Evolutionary conservation across 2,888 invertebrate genomes (phyloP).

Genomic region (Dioctria rufipes): DNA sequence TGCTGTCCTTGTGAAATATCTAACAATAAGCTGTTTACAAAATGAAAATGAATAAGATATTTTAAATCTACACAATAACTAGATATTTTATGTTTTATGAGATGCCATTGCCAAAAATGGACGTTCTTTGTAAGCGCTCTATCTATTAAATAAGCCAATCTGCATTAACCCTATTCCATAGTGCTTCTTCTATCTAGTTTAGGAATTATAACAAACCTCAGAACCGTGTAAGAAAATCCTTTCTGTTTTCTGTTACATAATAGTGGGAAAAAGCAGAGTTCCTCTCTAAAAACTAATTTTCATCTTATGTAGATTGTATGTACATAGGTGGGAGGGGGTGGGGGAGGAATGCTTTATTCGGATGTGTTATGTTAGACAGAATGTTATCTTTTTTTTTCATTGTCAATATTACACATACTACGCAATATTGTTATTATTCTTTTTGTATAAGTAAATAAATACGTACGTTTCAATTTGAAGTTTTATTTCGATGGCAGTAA

Average conservation of each 20-base stretch:
- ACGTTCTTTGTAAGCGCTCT: background rate
- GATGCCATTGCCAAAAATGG: background rate
- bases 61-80: background rate
- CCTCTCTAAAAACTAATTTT: background rate
- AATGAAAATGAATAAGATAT: background rate
- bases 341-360: background rate
- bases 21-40: background rate
- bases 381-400: background rate
- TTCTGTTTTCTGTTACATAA: background rate
- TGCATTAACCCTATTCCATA: background rate
- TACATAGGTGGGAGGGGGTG: too few species aligned
- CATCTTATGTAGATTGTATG: background rate
- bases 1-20: background rate
- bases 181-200: background rate
- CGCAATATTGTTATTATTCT: constrained; percentile 15
- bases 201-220: background rate
- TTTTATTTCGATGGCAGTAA: background rate
- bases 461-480: background rate
- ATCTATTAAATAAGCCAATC: background rate
- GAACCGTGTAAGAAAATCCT: background rate
- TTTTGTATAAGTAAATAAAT: constrained; percentile 21
- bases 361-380: background rate
- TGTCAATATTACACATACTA: background rate
- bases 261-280: background rate
- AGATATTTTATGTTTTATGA: background rate